Evolutionary conservation across 2,797 vertebrate species (phyloP), one percentile per base, ranked within the genome.

Genomic region (Lepilemur septentrionalis): DNA sequence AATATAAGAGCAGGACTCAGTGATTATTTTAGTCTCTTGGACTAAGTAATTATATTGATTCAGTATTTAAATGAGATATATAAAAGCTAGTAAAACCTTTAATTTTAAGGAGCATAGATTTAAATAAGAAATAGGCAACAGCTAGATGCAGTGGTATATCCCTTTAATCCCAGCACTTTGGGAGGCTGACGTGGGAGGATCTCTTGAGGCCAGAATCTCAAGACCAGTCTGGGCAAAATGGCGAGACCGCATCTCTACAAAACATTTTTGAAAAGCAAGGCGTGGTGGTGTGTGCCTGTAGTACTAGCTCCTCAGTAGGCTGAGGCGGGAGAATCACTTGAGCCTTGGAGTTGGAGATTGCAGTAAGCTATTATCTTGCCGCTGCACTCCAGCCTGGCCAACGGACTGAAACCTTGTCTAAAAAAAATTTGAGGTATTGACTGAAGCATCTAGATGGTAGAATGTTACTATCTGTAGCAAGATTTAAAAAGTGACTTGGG

Each of bases 31-130:
- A 50, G 41, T 91, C 48, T 93, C 69, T 91, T 88, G 70, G 55
- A 46, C 22, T 96, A 82, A 94, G 85, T 67, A 92, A 81, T 67
- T 87, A 4, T 76, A 87, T 93, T 88, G 93, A 75, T 55, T 92
- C 32, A 65, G 22, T 76, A 43, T 92, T 88, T 83, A 95, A 32
- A 65, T 93, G 57, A 89, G 6, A 69, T 78, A 83, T 76, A 48
- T 11, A 89, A 79, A 92, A 93, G 57, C 61, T 89, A 70, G 38
- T 84, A 76, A 82, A 91, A 38, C 48, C 32, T 93, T 76, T 88
- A 84, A 89, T 93, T 93, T 94, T 96, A 91, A 94, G 25, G 78
- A 92, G 15, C 35, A 79, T 92, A 90, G 25, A 43, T 90, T 96
- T 94, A 94, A 95, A 38, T 88, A 92, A 94, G 80, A 76, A 85